A percentile compares a stretch with the other conserved stretches of the same genome.
These are phyloP conservation scores for Phalloptychus januarius DNA, from an alignment of 2,797 vertebrate species.

Conservation along the genomic window DNA sequence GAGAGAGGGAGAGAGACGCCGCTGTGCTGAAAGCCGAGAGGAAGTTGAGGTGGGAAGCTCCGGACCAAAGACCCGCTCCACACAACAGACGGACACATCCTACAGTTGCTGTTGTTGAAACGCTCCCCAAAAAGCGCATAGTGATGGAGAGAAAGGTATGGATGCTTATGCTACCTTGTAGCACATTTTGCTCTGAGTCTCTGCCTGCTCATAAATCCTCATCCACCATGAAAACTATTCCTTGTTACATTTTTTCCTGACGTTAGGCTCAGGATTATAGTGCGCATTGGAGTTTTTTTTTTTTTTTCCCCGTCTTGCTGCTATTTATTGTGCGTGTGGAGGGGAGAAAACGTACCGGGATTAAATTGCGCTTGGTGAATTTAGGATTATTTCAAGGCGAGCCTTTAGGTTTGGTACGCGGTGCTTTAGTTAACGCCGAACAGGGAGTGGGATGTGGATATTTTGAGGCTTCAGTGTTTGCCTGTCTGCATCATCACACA, in stretches of 20 bases:
- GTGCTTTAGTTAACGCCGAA: constrained; percentile 12
- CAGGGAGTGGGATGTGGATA: constrained; percentile 47
- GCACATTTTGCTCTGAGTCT: constrained; percentile 46
- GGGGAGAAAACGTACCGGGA: neutral
- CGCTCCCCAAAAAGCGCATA: constrained; percentile 58
- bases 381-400: constrained; percentile 13
- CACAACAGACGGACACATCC: constrained; percentile 44
- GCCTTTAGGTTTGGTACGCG: constrained; percentile 35
- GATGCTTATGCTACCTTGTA: constrained; percentile 60
- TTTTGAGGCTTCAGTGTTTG: constrained; percentile 49
- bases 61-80: constrained; percentile 58
- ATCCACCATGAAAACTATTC: constrained; percentile 72
- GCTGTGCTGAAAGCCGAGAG: constrained; percentile 61
- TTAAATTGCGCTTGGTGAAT: constrained; percentile 24
- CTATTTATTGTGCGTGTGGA: constrained; percentile 62
- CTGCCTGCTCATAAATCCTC: constrained; percentile 42
- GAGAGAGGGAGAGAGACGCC: constrained; percentile 45
- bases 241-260: constrained; percentile 36
- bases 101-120: constrained; percentile 66
- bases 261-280: constrained; percentile 61
- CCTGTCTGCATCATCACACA: constrained; percentile 69
- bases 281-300: constrained; percentile 70
- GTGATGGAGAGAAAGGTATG: constrained; percentile 88
- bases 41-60: constrained; percentile 73
- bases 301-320: constrained; percentile 41